Evolutionary conservation across 2,888 invertebrate species (phyloP).

Genomic region (Hemithea aestivaria): DNA sequence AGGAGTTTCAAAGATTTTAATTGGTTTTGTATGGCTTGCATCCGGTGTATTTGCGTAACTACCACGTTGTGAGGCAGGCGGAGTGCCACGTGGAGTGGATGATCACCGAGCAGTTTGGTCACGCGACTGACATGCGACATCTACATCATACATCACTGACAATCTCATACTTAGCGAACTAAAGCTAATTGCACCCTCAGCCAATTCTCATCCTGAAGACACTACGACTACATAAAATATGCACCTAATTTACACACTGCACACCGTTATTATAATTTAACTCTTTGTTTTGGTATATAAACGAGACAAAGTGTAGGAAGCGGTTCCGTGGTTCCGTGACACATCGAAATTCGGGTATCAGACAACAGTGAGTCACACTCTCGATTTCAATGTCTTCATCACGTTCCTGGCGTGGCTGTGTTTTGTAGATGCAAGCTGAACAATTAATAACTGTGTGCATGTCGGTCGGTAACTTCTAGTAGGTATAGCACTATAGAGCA

Average conservation of each 20-base stretch:
- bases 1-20: conserved; percentile 3
- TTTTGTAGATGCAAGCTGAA: conserved; percentile 10
- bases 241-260: too few species aligned
- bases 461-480: too few species aligned
- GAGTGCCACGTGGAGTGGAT: conserved; percentile 46
- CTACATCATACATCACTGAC: conserved; percentile 12
- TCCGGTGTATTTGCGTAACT: conserved; percentile 51
- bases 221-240: background rate
- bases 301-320: conserved; percentile 31
- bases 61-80: conserved; percentile 46
- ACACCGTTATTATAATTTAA: too few species aligned
- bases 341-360: conserved; percentile 13
- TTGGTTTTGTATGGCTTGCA: conserved; percentile 26
- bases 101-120: conserved; percentile 25
- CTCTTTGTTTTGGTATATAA: conserved; percentile 23
- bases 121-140: conserved; percentile 38
- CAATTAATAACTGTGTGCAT: conserved; percentile 7
- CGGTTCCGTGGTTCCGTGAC: conserved; percentile 30
- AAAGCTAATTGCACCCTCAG: conserved; percentile 5
- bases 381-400: conserved; percentile 7
- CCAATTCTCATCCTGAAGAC: conserved; percentile 12
- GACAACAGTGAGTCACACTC: conserved; percentile 8
- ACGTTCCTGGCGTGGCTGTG: conserved; percentile 8
- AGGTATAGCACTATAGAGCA: conserved; percentile 27
- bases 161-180: conserved; percentile 1